Evolutionary conservation across 2,797 vertebrate species (phyloP).

Genomic region (Parauchenoglanis ngamensis): DNA sequence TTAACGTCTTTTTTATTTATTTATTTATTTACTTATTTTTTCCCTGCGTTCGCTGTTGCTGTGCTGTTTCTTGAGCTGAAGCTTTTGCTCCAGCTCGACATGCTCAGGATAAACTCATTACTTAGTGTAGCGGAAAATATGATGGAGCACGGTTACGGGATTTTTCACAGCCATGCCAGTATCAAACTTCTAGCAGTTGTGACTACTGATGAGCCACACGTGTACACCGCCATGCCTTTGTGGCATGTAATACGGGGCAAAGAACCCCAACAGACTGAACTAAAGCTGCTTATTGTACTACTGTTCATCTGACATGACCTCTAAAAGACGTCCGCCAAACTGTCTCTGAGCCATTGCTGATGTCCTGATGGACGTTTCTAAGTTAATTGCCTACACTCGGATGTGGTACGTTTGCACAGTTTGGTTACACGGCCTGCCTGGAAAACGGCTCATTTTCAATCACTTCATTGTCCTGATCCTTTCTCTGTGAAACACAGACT

Average conservation of each 20-base stretch:
- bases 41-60: neutral
- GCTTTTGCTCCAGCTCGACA: neutral
- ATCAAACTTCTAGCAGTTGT: neutral
- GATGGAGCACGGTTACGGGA: neutral
- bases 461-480: neutral
- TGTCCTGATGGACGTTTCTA: neutral
- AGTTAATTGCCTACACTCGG: neutral
- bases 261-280: neutral
- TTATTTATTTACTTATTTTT: neutral
- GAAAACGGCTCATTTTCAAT: constrained; percentile 9
- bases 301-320: neutral
- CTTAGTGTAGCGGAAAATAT: neutral
- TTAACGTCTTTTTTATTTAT: neutral
- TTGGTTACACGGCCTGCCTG: neutral
- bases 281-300: neutral
- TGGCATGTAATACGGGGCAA: neutral
- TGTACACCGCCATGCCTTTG: neutral
- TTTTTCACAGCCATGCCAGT: neutral
- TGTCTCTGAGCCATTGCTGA: neutral
- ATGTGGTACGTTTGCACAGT: neutral
- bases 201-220: neutral
- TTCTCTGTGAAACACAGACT: neutral
- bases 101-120: neutral
- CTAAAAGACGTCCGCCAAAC: neutral
- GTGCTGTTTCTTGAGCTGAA: neutral